These are phyloP conservation scores for Lycocerus yunnanus DNA, from an alignment of 2,888 invertebrate genomes.

Conservation along the genomic window DNA sequence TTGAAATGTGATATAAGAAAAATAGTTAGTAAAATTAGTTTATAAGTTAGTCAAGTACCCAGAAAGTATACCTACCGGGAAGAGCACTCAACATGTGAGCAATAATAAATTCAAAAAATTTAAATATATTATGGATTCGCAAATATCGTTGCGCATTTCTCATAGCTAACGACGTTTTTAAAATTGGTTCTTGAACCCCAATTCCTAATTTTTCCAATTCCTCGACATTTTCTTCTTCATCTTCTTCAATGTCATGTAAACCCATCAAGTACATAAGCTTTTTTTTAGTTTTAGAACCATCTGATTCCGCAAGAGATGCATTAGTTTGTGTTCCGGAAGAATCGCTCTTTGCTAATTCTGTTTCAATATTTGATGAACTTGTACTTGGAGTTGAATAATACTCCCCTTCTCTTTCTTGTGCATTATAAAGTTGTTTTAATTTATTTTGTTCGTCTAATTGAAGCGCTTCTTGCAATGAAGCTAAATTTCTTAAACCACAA, in stretches of 20 bases:
- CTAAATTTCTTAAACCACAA: constrained; percentile 45
- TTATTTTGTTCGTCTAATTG: constrained; percentile 6
- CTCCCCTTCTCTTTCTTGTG: background rate
- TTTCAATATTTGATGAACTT: background rate
- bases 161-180: constrained; percentile 43
- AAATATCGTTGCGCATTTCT: constrained; percentile 52
- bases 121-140: constrained; percentile 52
- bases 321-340: constrained; percentile 32
- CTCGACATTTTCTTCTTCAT: constrained; percentile 17
- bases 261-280: constrained; percentile 48
- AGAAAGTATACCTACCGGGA: constrained; percentile 44
- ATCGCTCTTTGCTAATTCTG: background rate
- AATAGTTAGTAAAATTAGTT: no score
- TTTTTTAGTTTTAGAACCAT: constrained; percentile 8
- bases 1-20: no score
- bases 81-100: constrained; percentile 53
- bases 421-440: constrained; percentile 9
- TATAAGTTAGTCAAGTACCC: no score
- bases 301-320: background rate
- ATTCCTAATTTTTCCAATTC: background rate
- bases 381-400: background rate
- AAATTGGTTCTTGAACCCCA: constrained; percentile 4
- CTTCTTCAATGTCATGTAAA: constrained; percentile 14
- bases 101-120: constrained; percentile 57
- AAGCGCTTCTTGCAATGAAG: constrained; percentile 43